Conservation (phyloP, 2,888 invertebrate genomes). For the Bugulina stolonifera region DNA sequence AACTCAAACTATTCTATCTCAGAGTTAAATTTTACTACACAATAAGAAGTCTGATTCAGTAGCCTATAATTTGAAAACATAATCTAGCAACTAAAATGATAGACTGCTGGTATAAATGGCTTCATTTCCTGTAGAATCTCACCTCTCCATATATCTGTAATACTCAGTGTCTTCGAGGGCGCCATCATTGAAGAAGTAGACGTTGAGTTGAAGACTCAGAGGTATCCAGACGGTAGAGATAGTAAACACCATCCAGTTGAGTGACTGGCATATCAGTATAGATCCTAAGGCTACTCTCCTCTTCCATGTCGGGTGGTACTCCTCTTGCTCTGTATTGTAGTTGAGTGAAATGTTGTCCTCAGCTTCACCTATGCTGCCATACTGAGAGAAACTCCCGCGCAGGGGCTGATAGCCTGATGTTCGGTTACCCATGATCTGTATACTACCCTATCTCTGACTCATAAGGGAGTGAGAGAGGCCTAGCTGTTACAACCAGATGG, state of each 20-base stretch:
- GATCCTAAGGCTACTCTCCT: slow-evolving; percentile 1
- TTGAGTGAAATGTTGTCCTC: not conserved
- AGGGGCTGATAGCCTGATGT: not conserved
- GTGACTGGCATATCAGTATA: slow-evolving; percentile 1
- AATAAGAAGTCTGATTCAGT: no score
- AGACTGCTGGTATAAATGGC: no score
- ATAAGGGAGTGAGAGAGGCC: no score
- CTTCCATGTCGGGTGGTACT: not conserved
- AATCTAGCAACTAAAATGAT: no score
- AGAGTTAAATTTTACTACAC: no score
- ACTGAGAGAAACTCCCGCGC: not conserved
- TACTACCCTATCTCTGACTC: no score
- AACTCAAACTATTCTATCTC: no score
- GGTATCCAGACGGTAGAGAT: slow-evolving; percentile 7
- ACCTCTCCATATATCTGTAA: not conserved
- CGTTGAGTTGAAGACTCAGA: not conserved
- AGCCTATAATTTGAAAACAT: no score
- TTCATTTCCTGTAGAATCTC: not conserved
- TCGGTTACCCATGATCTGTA: not conserved
- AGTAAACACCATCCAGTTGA: slow-evolving; percentile 9
- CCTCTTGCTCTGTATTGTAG: not conserved
- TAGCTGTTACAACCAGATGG: no score
- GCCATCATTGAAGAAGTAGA: not conserved
- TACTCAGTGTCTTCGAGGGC: not conserved
- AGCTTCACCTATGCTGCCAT: not conserved